phyloP scores from a whole-genome alignment of 1,140 invertebrate species.

The Drosophila tropicalis region DNA sequence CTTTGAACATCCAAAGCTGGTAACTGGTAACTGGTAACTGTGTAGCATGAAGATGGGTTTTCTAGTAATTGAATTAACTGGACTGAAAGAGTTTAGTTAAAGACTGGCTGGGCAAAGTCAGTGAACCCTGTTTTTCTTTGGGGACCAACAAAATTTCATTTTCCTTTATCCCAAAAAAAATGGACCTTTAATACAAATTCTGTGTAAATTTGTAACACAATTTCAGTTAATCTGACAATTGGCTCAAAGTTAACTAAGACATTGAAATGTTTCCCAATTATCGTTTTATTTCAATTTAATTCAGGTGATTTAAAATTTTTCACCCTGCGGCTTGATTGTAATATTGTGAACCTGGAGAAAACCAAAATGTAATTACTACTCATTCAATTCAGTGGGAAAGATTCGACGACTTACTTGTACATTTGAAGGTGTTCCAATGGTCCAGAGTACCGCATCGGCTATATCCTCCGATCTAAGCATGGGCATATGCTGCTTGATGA shows the following conservation, averaged over 20 bases:
- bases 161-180: too few species aligned
- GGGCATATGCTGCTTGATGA: slow-evolving; percentile 60
- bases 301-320: slow-evolving; percentile 61
- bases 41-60: neutral
- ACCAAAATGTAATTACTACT: neutral
- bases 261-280: too few species aligned
- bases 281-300: too few species aligned
- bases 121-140: neutral
- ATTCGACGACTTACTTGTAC: slow-evolving; percentile 85
- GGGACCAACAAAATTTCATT: too few species aligned
- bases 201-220: too few species aligned
- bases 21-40: neutral
- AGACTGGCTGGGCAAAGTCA: neutral
- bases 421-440: slow-evolving; percentile 85
- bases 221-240: too few species aligned
- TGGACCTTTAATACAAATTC: too few species aligned
- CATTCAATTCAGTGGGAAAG: too few species aligned
- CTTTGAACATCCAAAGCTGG: neutral
- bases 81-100: neutral
- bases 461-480: slow-evolving; percentile 84
- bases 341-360: slow-evolving; percentile 69
- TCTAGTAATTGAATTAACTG: slow-evolving; percentile 13
- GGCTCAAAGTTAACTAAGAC: too few species aligned
- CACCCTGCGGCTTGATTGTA: slow-evolving; percentile 78
- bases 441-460: slow-evolving; percentile 85